These are phyloP conservation scores for Harmothoe impar DNA, from an alignment of 2,888 invertebrate species.

Conservation along the genomic window DNA sequence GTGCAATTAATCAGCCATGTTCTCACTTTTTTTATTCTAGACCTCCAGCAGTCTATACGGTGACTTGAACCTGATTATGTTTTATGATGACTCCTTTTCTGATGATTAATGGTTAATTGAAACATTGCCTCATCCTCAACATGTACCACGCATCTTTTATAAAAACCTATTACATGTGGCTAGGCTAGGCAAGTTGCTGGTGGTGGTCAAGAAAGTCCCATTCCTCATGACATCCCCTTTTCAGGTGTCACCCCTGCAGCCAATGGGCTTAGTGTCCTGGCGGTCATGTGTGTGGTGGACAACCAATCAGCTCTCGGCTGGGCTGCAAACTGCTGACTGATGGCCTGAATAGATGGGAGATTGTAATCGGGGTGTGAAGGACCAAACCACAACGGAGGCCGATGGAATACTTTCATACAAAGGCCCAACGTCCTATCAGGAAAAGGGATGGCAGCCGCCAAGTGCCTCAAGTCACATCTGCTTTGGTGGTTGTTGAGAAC, in stretches of 20 bases:
- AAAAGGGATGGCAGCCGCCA: background rate
- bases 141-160: no score
- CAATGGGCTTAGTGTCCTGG: background rate
- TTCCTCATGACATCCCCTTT: background rate
- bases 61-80: no score
- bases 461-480: background rate
- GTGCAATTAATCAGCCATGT: no score
- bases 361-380: background rate
- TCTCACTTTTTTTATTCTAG: no score
- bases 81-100: no score
- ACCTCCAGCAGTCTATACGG: no score
- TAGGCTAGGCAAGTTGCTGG: background rate
- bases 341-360: background rate
- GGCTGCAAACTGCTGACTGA: conserved; percentile 19
- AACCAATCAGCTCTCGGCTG: background rate
- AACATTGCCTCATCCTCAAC: no score
- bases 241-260: no score
- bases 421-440: background rate
- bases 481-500: background rate
- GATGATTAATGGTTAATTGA: no score
- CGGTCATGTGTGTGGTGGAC: background rate
- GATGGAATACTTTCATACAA: background rate
- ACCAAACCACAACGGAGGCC: background rate
- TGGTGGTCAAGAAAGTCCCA: background rate
- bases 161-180: no score